Conservation (phyloP, 1,140 invertebrate genomes). For the Bactericera cockerelli region DNA sequence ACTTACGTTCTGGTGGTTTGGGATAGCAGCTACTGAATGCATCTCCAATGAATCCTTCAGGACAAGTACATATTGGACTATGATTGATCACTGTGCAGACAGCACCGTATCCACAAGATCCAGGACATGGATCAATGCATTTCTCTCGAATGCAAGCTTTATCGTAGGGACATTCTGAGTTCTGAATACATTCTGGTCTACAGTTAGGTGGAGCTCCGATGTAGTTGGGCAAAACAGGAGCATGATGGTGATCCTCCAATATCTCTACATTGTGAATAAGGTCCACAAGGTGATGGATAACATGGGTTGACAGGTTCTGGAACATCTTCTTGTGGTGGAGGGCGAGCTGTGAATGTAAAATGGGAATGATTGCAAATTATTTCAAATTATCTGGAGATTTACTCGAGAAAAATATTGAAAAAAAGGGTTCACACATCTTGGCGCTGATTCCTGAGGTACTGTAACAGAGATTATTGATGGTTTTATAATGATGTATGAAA, state of each 20-base stretch:
- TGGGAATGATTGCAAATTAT: too few relatives aligned
- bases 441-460: too few relatives aligned
- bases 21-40: slow-evolving; percentile 32
- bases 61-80: slow-evolving; percentile 53
- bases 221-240: slow-evolving; percentile 37
- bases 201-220: slow-evolving; percentile 28
- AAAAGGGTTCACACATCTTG: too few relatives aligned
- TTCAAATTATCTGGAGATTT: too few relatives aligned
- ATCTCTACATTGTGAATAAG: too few relatives aligned
- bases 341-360: slow-evolving; percentile 14
- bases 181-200: slow-evolving; percentile 50
- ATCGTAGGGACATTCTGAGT: slow-evolving; percentile 46
- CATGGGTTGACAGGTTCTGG: too few relatives aligned
- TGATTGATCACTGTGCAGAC: slow-evolving; percentile 63
- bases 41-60: slow-evolving; percentile 50
- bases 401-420: too few relatives aligned
- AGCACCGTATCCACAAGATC: slow-evolving; percentile 54
- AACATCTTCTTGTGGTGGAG: too few relatives aligned
- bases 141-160: slow-evolving; percentile 56
- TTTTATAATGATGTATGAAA: too few relatives aligned
- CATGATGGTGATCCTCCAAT: slow-evolving; percentile 44
- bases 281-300: too few relatives aligned
- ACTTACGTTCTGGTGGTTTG: slow-evolving; percentile 7
- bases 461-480: too few relatives aligned
- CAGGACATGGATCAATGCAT: slow-evolving; percentile 55